phyloP scores from a whole-genome alignment of 2,888 invertebrate genomes.

The Eupithecia centaureata region DNA sequence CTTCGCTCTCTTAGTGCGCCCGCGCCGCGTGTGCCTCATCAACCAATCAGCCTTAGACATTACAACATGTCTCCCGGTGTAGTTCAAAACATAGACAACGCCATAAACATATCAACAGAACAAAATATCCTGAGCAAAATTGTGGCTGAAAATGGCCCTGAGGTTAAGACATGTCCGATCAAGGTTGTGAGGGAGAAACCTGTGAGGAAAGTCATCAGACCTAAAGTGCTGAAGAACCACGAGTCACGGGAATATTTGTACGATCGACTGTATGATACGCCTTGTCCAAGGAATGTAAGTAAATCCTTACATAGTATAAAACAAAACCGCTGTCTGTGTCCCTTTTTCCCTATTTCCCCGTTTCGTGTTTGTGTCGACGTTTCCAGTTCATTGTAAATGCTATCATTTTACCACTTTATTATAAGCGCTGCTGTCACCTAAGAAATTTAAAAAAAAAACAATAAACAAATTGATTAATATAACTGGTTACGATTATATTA shows the following conservation, averaged over 20 bases:
- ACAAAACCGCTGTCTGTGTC: too few species aligned
- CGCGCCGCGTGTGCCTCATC: conserved; percentile 60
- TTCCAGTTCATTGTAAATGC: not conserved
- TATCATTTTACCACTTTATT: not conserved
- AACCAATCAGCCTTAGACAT: conserved; percentile 24
- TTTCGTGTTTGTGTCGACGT: too few species aligned
- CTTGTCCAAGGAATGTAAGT: conserved; percentile 60
- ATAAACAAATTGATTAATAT: not conserved
- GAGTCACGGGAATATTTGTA: conserved; percentile 70
- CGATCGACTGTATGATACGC: conserved; percentile 69
- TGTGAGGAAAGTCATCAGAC: conserved; percentile 61
- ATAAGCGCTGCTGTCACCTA: too few species aligned
- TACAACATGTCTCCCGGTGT: conserved; percentile 71
- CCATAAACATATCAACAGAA: conserved; percentile 48
- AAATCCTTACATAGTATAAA: too few species aligned
- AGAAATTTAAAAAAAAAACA: too few species aligned
- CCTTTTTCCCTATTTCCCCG: too few species aligned
- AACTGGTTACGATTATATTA: not conserved
- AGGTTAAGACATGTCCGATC: conserved; percentile 49
- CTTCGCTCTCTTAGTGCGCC: conserved; percentile 62
- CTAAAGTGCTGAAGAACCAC: conserved; percentile 72
- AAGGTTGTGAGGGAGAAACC: conserved; percentile 48
- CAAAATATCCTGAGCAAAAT: conserved; percentile 49
- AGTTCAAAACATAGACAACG: conserved; percentile 59
- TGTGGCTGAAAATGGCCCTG: conserved; percentile 1